These are phyloP conservation scores for Falco biarmicus DNA, from an alignment of 2,797 vertebrate species.

Conservation along the genomic window DNA sequence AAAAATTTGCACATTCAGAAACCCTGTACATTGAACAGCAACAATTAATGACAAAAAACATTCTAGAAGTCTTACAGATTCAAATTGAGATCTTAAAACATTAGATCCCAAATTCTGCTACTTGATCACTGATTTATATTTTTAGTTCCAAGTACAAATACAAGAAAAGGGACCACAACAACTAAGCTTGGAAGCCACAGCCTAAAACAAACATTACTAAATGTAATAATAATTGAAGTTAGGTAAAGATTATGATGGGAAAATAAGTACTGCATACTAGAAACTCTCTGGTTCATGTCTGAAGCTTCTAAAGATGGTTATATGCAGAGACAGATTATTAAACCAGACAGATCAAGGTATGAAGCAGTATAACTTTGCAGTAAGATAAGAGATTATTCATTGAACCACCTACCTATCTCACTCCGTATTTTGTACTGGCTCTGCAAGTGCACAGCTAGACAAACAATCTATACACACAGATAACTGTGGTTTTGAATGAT, in stretches of 20 bases:
- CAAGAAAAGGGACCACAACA: neutral
- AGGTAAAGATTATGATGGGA: neutral
- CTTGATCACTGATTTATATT: neutral
- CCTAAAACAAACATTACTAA: neutral
- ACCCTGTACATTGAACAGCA: neutral
- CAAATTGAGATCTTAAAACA: neutral
- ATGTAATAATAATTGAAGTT: neutral
- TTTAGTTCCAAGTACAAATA: neutral
- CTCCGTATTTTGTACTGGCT: neutral
- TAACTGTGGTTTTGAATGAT: neutral
- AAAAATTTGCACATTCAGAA: neutral
- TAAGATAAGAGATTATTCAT: neutral
- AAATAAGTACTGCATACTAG: neutral
- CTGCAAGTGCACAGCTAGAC: neutral
- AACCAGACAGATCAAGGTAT: neutral
- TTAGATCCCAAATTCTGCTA: neutral
- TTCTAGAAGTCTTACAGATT: neutral
- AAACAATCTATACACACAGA: neutral
- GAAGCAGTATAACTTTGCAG: neutral
- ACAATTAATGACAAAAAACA: neutral
- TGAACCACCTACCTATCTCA: neutral
- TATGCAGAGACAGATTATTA: neutral
- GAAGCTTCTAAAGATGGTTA: neutral
- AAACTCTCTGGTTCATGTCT: neutral
- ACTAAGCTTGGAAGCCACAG: neutral